Conservation (phyloP, 2,888 invertebrate species). For the Lepidocyrtoides sp. region DNA sequence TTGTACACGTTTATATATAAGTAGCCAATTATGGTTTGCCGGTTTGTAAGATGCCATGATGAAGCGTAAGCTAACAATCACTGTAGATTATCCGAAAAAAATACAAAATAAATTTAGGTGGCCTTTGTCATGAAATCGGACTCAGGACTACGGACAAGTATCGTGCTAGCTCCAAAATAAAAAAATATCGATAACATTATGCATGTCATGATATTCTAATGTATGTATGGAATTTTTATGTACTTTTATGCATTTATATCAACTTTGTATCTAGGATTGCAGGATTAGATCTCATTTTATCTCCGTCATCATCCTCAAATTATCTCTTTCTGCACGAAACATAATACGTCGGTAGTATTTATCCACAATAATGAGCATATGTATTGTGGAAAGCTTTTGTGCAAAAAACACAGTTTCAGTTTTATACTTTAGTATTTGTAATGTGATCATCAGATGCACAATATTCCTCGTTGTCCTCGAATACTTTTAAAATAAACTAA, state of each 20-base stretch:
- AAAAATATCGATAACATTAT: neutral
- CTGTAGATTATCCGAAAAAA: neutral
- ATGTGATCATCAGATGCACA: too few species aligned
- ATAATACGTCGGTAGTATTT: neutral
- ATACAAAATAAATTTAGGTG: constrained; percentile 38
- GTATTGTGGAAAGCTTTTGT: neutral
- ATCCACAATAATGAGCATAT: neutral
- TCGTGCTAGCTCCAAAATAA: neutral
- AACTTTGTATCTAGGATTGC: constrained; percentile 31
- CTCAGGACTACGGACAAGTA: constrained; percentile 51
- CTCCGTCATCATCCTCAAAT: neutral
- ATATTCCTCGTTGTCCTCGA: too few species aligned
- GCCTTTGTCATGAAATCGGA: constrained; percentile 65
- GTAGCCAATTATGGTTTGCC: neutral
- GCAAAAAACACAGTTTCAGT: neutral
- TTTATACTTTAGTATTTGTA: neutral
- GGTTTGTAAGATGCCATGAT: constrained; percentile 17
- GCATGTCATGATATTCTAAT: neutral
- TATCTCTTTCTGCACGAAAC: neutral
- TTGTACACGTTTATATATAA: neutral
- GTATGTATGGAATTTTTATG: neutral
- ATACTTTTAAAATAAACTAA: too few species aligned
- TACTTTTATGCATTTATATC: constrained; percentile 17
- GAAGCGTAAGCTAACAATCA: constrained; percentile 18
- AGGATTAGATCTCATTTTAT: neutral